phyloP scores from a whole-genome alignment of 1,140 invertebrate genomes.

The Brachionus asplanchnoidis region DNA sequence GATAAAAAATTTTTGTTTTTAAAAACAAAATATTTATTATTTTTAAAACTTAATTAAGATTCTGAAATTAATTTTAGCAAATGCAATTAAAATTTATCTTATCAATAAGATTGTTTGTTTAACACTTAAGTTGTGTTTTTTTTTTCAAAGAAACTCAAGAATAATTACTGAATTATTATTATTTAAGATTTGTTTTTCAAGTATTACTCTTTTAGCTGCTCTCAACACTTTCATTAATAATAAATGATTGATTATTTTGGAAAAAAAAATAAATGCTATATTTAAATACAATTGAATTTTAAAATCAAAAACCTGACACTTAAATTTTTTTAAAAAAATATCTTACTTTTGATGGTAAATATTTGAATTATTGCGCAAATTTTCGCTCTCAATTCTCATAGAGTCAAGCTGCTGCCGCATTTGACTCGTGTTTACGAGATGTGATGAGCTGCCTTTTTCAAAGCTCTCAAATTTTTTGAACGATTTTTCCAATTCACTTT shows the following conservation, averaged over 20 bases:
- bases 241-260: not conserved
- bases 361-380: not conserved
- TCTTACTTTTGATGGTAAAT: not conserved
- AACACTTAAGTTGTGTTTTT: not conserved
- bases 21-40: not conserved
- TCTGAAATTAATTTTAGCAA: not conserved
- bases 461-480: slow-evolving; percentile 5
- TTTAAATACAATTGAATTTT: not conserved
- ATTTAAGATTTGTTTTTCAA: not conserved
- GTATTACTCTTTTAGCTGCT: not conserved
- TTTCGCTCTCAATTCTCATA: not conserved
- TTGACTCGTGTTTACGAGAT: not conserved
- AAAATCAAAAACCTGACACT: not conserved
- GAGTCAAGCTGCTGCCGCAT: not conserved
- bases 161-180: not conserved
- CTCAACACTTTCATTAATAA: not conserved
- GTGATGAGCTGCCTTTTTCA: not conserved
- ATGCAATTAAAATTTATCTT: not conserved
- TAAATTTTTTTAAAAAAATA: not conserved
- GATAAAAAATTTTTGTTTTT: not conserved
- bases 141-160: not conserved
- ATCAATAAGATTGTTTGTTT: not conserved
- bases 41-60: not conserved
- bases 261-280: not conserved
- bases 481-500: not conserved